These are phyloP conservation scores for Struthidea cinerea DNA, from an alignment of 2,113 vertebrate genomes.

Conservation along the genomic window DNA sequence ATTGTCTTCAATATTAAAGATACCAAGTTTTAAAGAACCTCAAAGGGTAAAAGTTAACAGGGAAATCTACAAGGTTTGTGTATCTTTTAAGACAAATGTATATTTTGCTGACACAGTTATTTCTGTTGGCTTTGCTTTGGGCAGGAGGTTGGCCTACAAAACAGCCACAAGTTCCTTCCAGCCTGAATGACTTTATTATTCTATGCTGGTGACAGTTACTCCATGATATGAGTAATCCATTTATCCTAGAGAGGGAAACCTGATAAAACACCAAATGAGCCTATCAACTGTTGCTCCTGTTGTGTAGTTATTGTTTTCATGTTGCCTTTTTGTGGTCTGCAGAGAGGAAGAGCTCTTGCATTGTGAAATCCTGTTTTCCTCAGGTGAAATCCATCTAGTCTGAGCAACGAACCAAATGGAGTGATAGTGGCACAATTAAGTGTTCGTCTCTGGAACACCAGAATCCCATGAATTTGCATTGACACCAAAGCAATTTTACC, in stretches of 20 bases:
- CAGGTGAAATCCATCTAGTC: not conserved
- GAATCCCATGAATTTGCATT: not conserved
- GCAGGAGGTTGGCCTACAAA: not conserved
- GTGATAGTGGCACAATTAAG: not conserved
- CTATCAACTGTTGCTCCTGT: not conserved
- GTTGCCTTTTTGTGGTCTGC: not conserved
- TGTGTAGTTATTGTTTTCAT: not conserved
- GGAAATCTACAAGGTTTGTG: not conserved
- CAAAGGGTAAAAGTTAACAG: not conserved
- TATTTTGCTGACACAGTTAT: not conserved
- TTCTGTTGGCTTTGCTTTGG: not conserved
- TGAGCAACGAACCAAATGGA: not conserved
- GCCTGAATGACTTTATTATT: not conserved
- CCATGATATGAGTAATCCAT: not conserved
- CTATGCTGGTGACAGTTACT: not conserved
- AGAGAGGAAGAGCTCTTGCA: not conserved
- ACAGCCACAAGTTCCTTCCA: not conserved
- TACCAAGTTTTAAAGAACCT: not conserved
- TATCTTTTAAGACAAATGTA: not conserved
- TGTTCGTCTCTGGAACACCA: not conserved
- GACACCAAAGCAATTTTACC: not conserved
- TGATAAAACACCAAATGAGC: not conserved
- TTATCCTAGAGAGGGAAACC: not conserved
- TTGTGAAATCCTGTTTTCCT: not conserved
- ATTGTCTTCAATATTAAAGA: not conserved